These are phyloP conservation scores for Prosapia bicincta DNA, from an alignment of 2,888 invertebrate genomes.

Conservation along the genomic window DNA sequence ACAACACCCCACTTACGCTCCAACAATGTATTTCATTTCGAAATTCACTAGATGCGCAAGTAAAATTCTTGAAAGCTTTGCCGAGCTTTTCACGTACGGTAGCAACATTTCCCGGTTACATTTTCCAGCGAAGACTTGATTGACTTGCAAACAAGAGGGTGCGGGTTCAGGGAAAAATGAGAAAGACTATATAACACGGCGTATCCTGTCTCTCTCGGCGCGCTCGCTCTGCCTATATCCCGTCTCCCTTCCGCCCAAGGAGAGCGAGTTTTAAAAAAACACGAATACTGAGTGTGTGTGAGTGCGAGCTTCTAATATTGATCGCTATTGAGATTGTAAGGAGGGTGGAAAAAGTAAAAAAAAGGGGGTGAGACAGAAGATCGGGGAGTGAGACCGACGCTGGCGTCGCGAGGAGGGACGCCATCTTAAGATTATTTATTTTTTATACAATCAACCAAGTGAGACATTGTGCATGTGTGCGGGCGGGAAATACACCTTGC, in stretches of 20 bases:
- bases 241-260: neutral
- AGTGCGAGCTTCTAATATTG: constrained; percentile 22
- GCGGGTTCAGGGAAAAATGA: constrained; percentile 27
- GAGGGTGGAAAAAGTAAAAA: constrained; percentile 10
- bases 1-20: neutral
- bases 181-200: constrained; percentile 30
- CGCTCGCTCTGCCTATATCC: neutral
- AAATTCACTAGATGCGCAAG: neutral
- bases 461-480: neutral
- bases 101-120: constrained; percentile 12
- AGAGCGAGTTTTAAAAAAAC: constrained; percentile 19
- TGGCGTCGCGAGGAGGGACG: constrained; percentile 6
- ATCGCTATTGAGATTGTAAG: constrained; percentile 25
- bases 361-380: constrained; percentile 7
- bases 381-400: neutral
- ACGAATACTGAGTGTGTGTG: constrained; percentile 7
- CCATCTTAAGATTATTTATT: constrained; percentile 26
- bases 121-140: constrained; percentile 18
- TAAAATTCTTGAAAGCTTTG: constrained; percentile 21
- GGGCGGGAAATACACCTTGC: neutral
- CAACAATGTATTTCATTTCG: neutral
- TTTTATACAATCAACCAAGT: neutral
- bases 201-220: constrained; percentile 5
- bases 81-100: constrained; percentile 8
- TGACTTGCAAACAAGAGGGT: constrained; percentile 30